Conservation (phyloP, 1,140 invertebrate species). For the Caenorhabditis brenneri region DNA sequence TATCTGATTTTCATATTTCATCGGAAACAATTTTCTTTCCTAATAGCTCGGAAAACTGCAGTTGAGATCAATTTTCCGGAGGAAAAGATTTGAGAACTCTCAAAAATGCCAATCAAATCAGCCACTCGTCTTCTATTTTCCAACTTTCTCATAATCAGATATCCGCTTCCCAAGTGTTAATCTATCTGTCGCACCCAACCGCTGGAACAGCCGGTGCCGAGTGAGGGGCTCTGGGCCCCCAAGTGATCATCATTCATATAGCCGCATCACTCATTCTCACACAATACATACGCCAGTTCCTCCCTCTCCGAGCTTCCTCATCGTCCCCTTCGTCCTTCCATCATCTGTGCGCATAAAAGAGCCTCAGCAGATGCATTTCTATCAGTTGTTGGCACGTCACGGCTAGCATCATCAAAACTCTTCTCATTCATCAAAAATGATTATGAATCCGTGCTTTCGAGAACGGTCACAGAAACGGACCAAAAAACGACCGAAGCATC, state of each 20-base stretch:
- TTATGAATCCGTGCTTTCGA: constrained; percentile 27
- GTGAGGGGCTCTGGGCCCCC: background rate
- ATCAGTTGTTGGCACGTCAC: constrained; percentile 11
- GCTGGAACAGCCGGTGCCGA: constrained; percentile 36
- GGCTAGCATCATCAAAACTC: background rate
- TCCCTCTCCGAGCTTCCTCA: background rate
- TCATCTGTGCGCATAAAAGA: background rate
- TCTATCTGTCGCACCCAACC: constrained; percentile 24
- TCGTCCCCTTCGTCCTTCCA: background rate
- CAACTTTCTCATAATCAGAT: constrained; percentile 39
- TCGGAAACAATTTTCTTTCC: no score
- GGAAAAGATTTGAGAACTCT: background rate
- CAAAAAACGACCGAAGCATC: background rate
- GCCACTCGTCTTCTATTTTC: constrained; percentile 25
- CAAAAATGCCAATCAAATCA: constrained; percentile 35
- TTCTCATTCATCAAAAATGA: background rate
- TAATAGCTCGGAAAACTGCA: no score
- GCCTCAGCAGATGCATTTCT: background rate
- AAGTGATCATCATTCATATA: constrained; percentile 41
- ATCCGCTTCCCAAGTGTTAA: constrained; percentile 25
- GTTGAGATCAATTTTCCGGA: no score
- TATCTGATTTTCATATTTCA: no score
- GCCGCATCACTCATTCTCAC: constrained; percentile 34
- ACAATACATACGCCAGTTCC: background rate
- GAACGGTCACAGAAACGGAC: constrained; percentile 14